These are phyloP conservation scores for Podabrus alpinus DNA, from an alignment of 2,888 invertebrate genomes.

Conservation along the genomic window DNA sequence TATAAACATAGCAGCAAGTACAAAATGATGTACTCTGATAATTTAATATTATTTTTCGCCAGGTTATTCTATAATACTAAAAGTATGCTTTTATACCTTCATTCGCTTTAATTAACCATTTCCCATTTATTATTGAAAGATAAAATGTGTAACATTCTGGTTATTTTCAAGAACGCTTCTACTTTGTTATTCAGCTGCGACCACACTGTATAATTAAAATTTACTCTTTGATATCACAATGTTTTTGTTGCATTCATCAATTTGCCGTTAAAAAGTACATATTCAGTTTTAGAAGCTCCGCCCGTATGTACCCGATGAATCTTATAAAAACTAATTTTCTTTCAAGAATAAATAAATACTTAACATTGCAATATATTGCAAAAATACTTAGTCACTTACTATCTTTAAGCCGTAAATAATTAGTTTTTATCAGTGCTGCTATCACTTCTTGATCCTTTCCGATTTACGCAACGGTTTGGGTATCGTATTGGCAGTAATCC, in stretches of 20 bases:
- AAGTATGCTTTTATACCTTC: background rate
- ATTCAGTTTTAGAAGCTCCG: too few relatives aligned
- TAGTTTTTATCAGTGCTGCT: constrained; percentile 18
- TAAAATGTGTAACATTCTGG: background rate
- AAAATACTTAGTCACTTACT: background rate
- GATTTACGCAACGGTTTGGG: constrained; percentile 24
- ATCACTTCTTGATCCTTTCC: constrained; percentile 26
- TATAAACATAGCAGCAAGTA: background rate
- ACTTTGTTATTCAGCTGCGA: background rate
- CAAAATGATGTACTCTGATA: background rate
- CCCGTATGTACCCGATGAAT: too few relatives aligned
- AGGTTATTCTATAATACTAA: background rate
- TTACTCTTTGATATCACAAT: too few relatives aligned
- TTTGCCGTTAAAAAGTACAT: too few relatives aligned
- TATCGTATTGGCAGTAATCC: constrained; percentile 30
- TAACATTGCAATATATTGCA: background rate
- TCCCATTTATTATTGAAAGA: background rate
- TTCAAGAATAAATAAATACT: background rate
- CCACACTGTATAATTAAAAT: background rate
- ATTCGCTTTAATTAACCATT: background rate
- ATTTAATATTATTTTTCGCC: background rate
- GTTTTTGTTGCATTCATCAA: too few relatives aligned
- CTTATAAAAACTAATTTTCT: too few relatives aligned
- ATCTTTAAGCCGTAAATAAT: constrained; percentile 19
- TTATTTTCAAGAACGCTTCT: too few relatives aligned